Conservation (phyloP, 2,113 vertebrate genomes). For the Microtus oregoni region DNA sequence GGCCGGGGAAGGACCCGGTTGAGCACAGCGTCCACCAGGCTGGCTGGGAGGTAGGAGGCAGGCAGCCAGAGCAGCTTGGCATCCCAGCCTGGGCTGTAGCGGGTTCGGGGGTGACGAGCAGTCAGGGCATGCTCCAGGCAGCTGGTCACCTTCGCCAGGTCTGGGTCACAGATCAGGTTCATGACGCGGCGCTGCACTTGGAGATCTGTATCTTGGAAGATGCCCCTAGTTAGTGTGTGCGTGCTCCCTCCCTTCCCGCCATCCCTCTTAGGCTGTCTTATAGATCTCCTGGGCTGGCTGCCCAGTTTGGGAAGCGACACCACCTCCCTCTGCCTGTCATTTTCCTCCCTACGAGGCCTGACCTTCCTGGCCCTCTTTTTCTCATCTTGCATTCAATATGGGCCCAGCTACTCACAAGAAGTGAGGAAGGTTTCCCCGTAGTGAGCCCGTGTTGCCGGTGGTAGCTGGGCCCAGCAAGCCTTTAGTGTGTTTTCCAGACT, state of each 20-base stretch:
- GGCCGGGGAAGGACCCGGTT: slow-evolving; percentile 92
- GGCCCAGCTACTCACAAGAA: slow-evolving; percentile 88
- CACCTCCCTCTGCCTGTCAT: background rate
- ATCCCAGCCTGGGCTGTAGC: slow-evolving; percentile 97
- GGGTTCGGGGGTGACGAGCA: slow-evolving; percentile 90
- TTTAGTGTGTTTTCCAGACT: slow-evolving; percentile 89
- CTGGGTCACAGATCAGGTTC: slow-evolving; percentile 91
- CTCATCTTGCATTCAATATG: accelerated
- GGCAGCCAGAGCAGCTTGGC: slow-evolving; percentile 97
- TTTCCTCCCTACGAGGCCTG: background rate
- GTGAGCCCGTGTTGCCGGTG: slow-evolving; percentile 88
- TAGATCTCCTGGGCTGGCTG: background rate
- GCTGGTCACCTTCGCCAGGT: slow-evolving; percentile 93
- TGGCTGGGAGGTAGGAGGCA: slow-evolving; percentile 93
- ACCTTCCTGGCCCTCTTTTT: background rate
- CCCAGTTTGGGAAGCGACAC: background rate
- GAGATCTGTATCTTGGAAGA: slow-evolving; percentile 87
- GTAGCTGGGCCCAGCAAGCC: slow-evolving; percentile 91
- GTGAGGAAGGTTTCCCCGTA: slow-evolving; percentile 94
- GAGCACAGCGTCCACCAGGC: slow-evolving; percentile 90
- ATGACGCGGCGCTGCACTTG: slow-evolving; percentile 90
- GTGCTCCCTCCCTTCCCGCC: background rate
- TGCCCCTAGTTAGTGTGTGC: background rate
- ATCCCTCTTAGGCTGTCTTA: background rate
- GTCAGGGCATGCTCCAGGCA: slow-evolving; percentile 94